Conservation (phyloP, 2,797 vertebrate genomes). For the Leontopithecus rosalia region DNA sequence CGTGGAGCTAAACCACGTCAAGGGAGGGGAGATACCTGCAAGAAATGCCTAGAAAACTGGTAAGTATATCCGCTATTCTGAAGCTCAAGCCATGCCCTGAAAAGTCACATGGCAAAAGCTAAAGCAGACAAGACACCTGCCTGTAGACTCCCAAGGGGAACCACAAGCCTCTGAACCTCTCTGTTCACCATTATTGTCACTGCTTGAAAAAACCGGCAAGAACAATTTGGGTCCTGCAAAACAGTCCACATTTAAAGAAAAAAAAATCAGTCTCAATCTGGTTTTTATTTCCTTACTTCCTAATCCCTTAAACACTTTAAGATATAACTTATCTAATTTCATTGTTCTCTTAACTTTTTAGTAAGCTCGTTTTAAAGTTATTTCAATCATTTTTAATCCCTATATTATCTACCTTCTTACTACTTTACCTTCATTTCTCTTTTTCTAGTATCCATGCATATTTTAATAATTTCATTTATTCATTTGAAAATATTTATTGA, state of each 20-base stretch:
- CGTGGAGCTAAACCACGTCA: neutral
- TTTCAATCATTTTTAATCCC: neutral
- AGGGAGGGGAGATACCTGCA: neutral
- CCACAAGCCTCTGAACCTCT: neutral
- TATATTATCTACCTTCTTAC: neutral
- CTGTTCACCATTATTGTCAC: neutral
- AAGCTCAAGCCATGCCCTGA: neutral
- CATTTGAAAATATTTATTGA: neutral
- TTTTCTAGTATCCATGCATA: neutral
- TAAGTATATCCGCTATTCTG: neutral
- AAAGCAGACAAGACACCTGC: neutral
- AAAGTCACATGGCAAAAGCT: neutral
- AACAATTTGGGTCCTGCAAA: neutral
- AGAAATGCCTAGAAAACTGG: neutral
- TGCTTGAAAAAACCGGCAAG: neutral
- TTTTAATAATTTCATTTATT: neutral
- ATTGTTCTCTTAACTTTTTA: neutral
- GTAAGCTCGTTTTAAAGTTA: neutral
- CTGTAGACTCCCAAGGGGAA: neutral
- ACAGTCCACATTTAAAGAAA: neutral
- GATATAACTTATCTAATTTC: neutral
- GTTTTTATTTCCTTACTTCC: neutral
- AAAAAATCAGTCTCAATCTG: neutral
- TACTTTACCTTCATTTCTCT: neutral
- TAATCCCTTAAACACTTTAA: neutral